Percentiles rank a stretch among this genome's conserved stretches.
Conservation (phyloP, 1,140 invertebrate species). For the Apis cerana region DNA sequence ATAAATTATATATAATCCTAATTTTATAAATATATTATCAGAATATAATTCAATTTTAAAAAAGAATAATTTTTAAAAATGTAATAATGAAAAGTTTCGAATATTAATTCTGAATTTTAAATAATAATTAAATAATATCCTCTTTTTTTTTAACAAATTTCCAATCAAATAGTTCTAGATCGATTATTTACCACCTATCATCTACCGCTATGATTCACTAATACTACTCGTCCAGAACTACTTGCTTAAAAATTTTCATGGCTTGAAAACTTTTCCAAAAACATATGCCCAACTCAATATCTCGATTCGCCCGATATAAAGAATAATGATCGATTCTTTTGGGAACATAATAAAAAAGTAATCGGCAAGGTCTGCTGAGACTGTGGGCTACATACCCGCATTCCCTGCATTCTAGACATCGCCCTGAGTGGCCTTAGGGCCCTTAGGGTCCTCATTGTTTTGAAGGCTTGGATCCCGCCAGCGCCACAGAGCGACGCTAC, state of each 20-base stretch:
- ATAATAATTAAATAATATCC: background rate
- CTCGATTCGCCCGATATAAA: slow-evolving; percentile 27
- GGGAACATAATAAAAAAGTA: slow-evolving; percentile 47
- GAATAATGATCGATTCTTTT: slow-evolving; percentile 17
- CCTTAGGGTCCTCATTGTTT: slow-evolving; percentile 98
- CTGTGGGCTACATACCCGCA: slow-evolving; percentile 93
- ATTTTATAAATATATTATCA: too few species aligned
- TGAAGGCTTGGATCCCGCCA: slow-evolving; percentile 98
- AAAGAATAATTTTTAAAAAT: too few species aligned
- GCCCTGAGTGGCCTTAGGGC: slow-evolving; percentile 96
- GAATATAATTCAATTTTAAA: too few species aligned
- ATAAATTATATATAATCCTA: too few species aligned
- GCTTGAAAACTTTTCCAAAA: background rate
- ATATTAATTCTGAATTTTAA: background rate
- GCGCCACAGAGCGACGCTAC: slow-evolving; percentile 95
- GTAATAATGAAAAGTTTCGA: too few species aligned
- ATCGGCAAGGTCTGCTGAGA: slow-evolving; percentile 79
- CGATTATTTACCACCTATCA: background rate
- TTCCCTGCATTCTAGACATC: slow-evolving; percentile 98
- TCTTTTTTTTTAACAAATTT: background rate
- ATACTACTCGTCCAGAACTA: background rate
- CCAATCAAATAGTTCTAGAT: background rate
- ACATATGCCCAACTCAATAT: slow-evolving; percentile 13
- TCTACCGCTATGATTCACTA: too few species aligned
- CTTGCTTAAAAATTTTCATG: background rate